Conservation (phyloP, 1,140 invertebrate species). For the Drosophila ambigua region DNA sequence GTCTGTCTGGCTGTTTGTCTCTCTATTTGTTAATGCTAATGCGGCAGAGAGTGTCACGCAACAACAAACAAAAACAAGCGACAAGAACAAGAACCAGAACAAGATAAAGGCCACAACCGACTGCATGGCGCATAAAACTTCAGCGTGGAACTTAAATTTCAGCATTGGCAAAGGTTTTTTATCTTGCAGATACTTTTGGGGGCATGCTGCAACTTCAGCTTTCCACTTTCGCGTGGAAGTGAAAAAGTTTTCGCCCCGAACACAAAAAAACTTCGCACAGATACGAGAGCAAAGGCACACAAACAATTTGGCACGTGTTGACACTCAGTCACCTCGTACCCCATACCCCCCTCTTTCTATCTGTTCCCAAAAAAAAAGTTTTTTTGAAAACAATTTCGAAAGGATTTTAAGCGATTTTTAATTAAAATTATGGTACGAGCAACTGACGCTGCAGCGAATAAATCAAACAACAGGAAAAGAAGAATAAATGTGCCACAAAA, state of each 20-base stretch:
- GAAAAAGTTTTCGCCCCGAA: slow-evolving; percentile 35
- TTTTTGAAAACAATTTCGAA: slow-evolving; percentile 46
- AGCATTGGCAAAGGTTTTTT: slow-evolving; percentile 27
- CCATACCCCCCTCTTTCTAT: neutral
- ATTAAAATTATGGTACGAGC: slow-evolving; percentile 73
- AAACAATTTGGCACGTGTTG: slow-evolving; percentile 75
- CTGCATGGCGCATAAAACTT: slow-evolving; percentile 63
- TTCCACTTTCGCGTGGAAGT: slow-evolving; percentile 40
- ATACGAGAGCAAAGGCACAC: slow-evolving; percentile 25
- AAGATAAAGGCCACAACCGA: slow-evolving; percentile 42
- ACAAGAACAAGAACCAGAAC: slow-evolving; percentile 25
- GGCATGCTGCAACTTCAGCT: slow-evolving; percentile 33
- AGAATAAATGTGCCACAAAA: slow-evolving; percentile 15
- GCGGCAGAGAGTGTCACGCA: slow-evolving; percentile 46
- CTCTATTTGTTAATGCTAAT: slow-evolving; percentile 73
- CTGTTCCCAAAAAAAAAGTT: slow-evolving; percentile 18
- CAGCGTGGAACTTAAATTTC: slow-evolving; percentile 16
- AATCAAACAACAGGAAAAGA: slow-evolving; percentile 36
- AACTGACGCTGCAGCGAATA: slow-evolving; percentile 50
- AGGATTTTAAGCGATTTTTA: slow-evolving; percentile 80
- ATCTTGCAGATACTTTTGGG: slow-evolving; percentile 69
- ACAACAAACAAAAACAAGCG: slow-evolving; percentile 15
- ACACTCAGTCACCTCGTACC: slow-evolving; percentile 66
- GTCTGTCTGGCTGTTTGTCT: slow-evolving; percentile 41
- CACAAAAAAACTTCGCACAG: slow-evolving; percentile 38